phyloP scores from a whole-genome alignment of 92 coral and sea anemone genomes.

The Scolanthus callimorphus region DNA sequence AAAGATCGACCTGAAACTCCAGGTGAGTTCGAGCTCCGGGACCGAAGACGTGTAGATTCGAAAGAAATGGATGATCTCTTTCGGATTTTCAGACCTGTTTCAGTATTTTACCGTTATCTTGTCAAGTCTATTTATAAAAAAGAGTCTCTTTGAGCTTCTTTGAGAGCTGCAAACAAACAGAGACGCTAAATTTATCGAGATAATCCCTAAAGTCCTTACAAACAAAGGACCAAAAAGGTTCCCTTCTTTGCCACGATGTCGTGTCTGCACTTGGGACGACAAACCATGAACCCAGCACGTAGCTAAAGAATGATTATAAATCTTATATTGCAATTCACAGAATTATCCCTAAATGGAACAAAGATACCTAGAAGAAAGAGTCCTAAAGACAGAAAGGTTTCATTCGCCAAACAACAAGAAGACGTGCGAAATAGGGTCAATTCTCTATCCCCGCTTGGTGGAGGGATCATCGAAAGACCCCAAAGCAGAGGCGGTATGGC shows the following conservation, averaged over 20 bases:
- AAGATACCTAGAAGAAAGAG: slow-evolving; percentile 62
- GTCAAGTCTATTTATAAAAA: too few species aligned
- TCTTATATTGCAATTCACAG: too few species aligned
- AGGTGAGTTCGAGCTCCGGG: slow-evolving; percentile 71
- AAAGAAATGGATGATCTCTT: too few species aligned
- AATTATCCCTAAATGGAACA: slow-evolving; percentile 69
- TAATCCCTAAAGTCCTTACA: slow-evolving; percentile 9
- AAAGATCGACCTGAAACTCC: slow-evolving; percentile 86
- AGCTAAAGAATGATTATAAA: too few species aligned
- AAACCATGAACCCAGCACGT: too few species aligned
- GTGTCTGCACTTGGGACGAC: too few species aligned
- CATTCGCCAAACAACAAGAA: slow-evolving; percentile 64
- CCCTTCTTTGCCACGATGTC: too few species aligned
- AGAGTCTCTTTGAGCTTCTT: not conserved
- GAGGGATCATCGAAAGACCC: slow-evolving; percentile 77
- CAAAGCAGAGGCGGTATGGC: slow-evolving; percentile 89
- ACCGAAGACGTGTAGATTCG: too few species aligned
- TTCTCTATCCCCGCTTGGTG: slow-evolving; percentile 51
- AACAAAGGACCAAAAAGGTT: too few species aligned
- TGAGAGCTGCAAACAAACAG: not conserved
- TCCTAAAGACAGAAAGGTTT: slow-evolving; percentile 66
- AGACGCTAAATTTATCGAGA: not conserved
- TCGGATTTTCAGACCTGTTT: too few species aligned
- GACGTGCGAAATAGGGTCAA: slow-evolving; percentile 61
- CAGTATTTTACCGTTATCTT: not conserved